Percentiles rank a stretch among this genome's conserved stretches.
Conservation (phyloP, 1,140 invertebrate species). For the Cylas formicarius region DNA sequence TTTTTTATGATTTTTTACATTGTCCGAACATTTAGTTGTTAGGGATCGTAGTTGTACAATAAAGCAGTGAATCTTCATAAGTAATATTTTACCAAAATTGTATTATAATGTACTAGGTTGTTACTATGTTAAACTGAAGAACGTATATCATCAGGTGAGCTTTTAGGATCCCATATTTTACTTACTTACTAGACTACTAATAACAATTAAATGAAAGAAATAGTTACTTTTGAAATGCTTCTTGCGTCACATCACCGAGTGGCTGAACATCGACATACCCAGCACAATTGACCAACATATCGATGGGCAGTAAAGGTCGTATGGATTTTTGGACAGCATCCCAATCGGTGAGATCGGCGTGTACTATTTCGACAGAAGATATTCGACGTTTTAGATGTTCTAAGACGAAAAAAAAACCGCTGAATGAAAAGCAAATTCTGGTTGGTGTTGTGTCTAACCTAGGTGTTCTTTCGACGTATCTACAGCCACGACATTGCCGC, state of each 20-base stretch:
- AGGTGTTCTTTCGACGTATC: constrained; percentile 46
- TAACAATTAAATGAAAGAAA: neutral
- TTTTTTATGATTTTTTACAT: no score
- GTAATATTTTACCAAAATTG: no score
- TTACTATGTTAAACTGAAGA: no score
- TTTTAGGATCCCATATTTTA: no score
- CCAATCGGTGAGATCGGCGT: constrained; percentile 72
- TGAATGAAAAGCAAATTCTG: constrained; percentile 1
- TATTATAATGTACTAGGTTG: no score
- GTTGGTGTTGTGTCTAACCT: constrained; percentile 15
- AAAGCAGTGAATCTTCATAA: no score
- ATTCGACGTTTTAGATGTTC: constrained; percentile 54
- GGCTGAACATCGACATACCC: constrained; percentile 52
- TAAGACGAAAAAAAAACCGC: neutral
- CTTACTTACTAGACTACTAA: no score
- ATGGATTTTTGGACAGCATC: constrained; percentile 55
- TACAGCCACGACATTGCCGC: constrained; percentile 51
- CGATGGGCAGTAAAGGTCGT: constrained; percentile 50
- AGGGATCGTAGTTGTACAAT: no score
- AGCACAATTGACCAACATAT: constrained; percentile 81
- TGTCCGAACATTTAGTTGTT: no score
- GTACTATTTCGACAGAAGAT: constrained; percentile 55
- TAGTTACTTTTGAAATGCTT: constrained; percentile 63
- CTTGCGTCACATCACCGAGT: constrained; percentile 56
- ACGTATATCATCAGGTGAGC: no score